These are phyloP conservation scores for Ophthalmolycus amberensis DNA, from an alignment of 2,113 vertebrate species.

Conservation along the genomic window DNA sequence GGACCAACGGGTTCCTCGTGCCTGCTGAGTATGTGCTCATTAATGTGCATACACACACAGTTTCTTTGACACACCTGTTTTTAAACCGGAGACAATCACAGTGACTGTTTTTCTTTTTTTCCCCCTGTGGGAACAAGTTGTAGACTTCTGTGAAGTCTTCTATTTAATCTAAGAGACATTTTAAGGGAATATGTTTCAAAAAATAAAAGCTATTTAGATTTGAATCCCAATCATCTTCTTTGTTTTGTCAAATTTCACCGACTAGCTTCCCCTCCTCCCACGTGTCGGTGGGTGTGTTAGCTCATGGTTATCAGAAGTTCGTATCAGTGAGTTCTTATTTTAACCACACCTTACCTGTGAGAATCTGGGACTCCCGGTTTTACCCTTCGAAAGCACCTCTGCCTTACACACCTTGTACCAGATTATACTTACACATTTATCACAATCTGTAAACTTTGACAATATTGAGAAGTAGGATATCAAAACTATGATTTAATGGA, in stretches of 20 bases:
- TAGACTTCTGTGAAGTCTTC: not conserved
- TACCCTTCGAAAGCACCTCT: not conserved
- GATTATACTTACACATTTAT: conserved; percentile 1
- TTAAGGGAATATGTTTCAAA: conserved; percentile 9
- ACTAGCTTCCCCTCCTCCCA: not conserved
- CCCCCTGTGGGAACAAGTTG: conserved; percentile 35
- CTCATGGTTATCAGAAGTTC: conserved; percentile 29
- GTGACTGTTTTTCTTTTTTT: not conserved
- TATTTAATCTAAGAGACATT: not conserved
- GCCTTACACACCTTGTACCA: not conserved
- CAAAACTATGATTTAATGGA: not conserved
- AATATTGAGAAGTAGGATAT: not conserved
- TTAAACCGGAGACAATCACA: conserved; percentile 1
- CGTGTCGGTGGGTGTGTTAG: conserved; percentile 15
- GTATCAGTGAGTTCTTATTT: conserved; percentile 29
- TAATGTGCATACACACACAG: not conserved
- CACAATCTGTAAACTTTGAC: not conserved
- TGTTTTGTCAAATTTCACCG: not conserved
- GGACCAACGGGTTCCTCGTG: conserved; percentile 69
- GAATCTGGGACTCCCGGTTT: conserved; percentile 36
- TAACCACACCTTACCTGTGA: conserved; percentile 40
- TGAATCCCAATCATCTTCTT: not conserved
- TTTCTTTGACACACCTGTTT: conserved; percentile 51
- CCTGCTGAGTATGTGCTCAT: conserved; percentile 18
- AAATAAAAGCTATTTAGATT: conserved; percentile 23